Evolutionary conservation across 2,888 invertebrate species (phyloP).

Genomic region (Leptinotarsa tumamoca): DNA sequence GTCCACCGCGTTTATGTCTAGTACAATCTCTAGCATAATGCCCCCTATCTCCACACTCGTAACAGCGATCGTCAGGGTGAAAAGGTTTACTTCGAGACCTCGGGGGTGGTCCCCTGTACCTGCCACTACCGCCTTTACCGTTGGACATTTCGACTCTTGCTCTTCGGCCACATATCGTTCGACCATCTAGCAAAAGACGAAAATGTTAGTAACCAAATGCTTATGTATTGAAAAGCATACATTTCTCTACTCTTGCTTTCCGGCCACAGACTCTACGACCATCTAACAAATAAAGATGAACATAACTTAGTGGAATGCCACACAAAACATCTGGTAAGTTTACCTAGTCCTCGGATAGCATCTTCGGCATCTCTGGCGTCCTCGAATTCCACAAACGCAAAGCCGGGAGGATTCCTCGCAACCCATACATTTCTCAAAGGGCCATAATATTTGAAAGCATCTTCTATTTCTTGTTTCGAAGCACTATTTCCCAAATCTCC

Average conservation of each 20-base stretch:
- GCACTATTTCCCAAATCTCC: constrained; percentile 93
- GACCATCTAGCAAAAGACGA: constrained; percentile 71
- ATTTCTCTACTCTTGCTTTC: constrained; percentile 48
- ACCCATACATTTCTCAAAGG: constrained; percentile 94
- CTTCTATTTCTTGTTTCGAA: constrained; percentile 90
- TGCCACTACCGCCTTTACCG: constrained; percentile 75
- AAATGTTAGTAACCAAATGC: constrained; percentile 36
- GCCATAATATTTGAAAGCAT: constrained; percentile 88
- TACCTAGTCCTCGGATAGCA: constrained; percentile 84
- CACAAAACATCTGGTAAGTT: constrained; percentile 49
- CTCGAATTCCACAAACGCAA: constrained; percentile 91
- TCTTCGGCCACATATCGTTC: constrained; percentile 88
- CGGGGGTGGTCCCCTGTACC: constrained; percentile 71
- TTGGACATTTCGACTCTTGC: constrained; percentile 94
- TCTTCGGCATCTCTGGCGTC: constrained; percentile 91
- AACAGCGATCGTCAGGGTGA: constrained; percentile 92
- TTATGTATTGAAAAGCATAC: constrained; percentile 42
- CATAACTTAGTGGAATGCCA: constrained; percentile 40
- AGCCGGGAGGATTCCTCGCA: constrained; percentile 91
- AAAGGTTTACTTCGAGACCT: constrained; percentile 78
- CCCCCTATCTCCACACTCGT: constrained; percentile 93
- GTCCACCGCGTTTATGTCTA: constrained; percentile 72
- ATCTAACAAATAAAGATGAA: constrained; percentile 47
- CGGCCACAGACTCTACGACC: constrained; percentile 47
- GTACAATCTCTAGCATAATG: constrained; percentile 94